Evolutionary conservation across 1,140 invertebrate species (phyloP).

Genomic region (Palaemon carinicauda): DNA sequence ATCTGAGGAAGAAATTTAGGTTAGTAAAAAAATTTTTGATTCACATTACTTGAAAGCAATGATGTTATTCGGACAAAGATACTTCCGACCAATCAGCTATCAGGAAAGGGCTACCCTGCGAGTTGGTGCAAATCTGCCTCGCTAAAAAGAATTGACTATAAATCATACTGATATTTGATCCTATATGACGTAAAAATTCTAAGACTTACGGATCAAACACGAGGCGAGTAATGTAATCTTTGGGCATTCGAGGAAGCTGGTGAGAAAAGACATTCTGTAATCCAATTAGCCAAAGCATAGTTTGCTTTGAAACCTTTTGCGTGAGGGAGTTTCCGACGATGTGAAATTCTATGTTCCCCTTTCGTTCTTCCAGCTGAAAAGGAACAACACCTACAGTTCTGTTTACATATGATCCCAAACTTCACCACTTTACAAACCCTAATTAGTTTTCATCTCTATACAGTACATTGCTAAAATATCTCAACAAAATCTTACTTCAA

Average conservation of each 20-base stretch:
- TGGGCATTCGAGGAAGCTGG: slow-evolving; percentile 96
- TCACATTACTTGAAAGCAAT: no score
- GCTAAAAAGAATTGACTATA: neutral
- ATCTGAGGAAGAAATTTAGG: no score
- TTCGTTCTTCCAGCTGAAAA: slow-evolving; percentile 76
- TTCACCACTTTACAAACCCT: no score
- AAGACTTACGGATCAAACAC: slow-evolving; percentile 93
- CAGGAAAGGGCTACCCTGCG: no score
- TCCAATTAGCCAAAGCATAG: slow-evolving; percentile 91
- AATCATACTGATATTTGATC: no score
- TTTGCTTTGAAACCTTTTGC: slow-evolving; percentile 85
- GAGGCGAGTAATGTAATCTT: slow-evolving; percentile 95
- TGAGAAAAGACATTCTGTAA: slow-evolving; percentile 96
- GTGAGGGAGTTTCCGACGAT: slow-evolving; percentile 93
- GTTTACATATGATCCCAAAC: neutral
- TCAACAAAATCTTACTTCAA: neutral
- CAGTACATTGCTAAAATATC: no score
- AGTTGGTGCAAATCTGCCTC: neutral
- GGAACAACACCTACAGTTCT: neutral
- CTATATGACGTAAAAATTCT: no score
- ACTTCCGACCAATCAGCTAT: no score
- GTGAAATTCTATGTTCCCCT: slow-evolving; percentile 91
- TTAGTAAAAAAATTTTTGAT: no score
- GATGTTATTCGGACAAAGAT: no score
- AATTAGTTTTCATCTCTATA: no score